Evolutionary conservation across 2,888 invertebrate species (phyloP).

Genomic region (Ophion ventricosus): DNA sequence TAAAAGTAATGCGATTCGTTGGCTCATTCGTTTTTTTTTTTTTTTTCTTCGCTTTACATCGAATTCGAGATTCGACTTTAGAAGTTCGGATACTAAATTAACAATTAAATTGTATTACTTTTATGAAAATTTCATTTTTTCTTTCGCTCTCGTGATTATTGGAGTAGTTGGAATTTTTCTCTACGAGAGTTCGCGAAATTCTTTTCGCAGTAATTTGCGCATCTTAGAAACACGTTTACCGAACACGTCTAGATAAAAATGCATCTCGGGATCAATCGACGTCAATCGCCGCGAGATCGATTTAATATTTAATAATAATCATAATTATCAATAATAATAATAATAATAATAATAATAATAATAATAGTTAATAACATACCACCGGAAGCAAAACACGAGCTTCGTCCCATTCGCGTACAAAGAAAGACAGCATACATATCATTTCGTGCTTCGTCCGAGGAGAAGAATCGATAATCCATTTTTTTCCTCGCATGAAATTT

Average conservation of each 20-base stretch:
- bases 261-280: conserved; percentile 6
- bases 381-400: conserved; percentile 7
- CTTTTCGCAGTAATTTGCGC: neutral
- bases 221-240: conserved; percentile 3
- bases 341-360: conserved; percentile 10
- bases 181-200: conserved; percentile 3
- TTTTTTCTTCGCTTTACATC: conserved; percentile 61
- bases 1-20: conserved; percentile 6
- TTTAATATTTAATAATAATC: neutral
- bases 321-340: neutral
- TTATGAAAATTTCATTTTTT: neutral
- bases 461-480: neutral
- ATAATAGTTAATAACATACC: conserved; percentile 6
- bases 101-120: neutral
- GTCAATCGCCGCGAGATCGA: conserved; percentile 13
- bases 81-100: conserved; percentile 6
- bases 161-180: neutral
- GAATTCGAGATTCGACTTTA: conserved; percentile 38
- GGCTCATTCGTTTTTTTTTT: conserved; percentile 10
- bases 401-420: conserved; percentile 59
- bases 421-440: conserved; percentile 56
- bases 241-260: conserved; percentile 11
- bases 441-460: conserved; percentile 38
- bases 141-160: neutral
- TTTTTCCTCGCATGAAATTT: neutral